These are phyloP conservation scores for Jordanella pulchra DNA, from an alignment of 2,797 vertebrate genomes.

Conservation along the genomic window DNA sequence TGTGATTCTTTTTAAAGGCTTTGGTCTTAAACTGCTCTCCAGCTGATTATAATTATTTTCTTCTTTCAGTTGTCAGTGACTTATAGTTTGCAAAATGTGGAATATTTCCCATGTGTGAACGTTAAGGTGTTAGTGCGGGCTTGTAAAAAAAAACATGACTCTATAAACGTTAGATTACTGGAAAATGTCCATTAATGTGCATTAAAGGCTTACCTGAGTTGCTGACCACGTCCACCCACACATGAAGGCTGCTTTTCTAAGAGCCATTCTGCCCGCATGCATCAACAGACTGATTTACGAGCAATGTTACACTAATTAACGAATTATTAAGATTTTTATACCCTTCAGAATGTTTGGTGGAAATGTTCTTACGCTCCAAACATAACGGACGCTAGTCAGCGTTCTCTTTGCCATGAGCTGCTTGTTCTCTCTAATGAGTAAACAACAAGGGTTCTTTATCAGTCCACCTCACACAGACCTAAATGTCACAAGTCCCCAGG, in stretches of 20 bases:
- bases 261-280: not conserved
- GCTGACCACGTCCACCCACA: not conserved
- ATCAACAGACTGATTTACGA: not conserved
- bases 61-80: no score
- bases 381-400: not conserved
- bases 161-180: no score
- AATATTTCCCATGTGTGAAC: no score
- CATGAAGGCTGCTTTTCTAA: not conserved
- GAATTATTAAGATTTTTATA: not conserved
- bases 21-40: no score
- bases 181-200: not conserved
- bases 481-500: slow-evolving; percentile 14
- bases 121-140: no score
- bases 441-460: not conserved
- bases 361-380: not conserved
- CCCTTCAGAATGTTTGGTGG: not conserved
- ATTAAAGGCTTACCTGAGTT: not conserved
- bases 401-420: not conserved
- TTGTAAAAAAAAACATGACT: no score
- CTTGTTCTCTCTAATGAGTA: not conserved
- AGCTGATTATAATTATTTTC: no score
- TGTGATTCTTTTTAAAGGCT: no score
- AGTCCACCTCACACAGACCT: not conserved
- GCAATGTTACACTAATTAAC: not conserved
- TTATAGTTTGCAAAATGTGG: no score